Evolutionary conservation across 2,888 invertebrate species (phyloP), one percentile per base, ranked within the genome.

Genomic region (Mythimna albipuncta): DNA sequence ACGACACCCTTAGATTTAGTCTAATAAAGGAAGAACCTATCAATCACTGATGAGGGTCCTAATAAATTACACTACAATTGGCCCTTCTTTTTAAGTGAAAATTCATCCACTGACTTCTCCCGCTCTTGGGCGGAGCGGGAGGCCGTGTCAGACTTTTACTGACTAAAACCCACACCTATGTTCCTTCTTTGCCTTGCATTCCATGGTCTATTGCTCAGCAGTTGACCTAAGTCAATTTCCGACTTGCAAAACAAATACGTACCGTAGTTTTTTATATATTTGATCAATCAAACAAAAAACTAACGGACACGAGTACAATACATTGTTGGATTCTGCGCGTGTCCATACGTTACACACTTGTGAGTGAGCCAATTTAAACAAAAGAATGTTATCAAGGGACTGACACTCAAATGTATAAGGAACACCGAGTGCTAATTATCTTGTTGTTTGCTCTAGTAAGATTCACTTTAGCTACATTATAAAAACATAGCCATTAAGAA

Each of bases 401-500:
- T 95, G 95, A 95, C 96, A 96, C 91, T 89, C 88, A 84, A 86
- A 91, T 91, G 89, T 91, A 94, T 86, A 83, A 86, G 87, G 85
- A 88, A 90, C 91, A 91, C 81, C 75, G 89, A 89, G 92, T 95
- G 96, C 92, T 96, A 96, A 96, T 95, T 93, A 93, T 92, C 96
- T 95, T 88, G 93, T 87, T 93, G 69, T 82, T 92, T 92, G 35
- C 72, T 96, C 79, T 95, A 83, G 96, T 95, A 96, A 95, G 90
- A 89, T 88, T 90, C 87, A 86, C 13, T 82, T 72, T 55, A 86
- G 84, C 88, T 72, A 76, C 84, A 90, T 84, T 80, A 89, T 83
- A 82, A 69, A 67, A 81, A 89, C 87, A 86, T 69, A 88, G 87
- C 87, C 85, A 79, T 69, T 74, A n/a, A 26, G 58, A 75, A 89